A percentile compares a stretch with the other conserved stretches of the same genome.
These are phyloP conservation scores for Pollenia amentaria DNA, from an alignment of 2,888 invertebrate species.

Conservation along the genomic window DNA sequence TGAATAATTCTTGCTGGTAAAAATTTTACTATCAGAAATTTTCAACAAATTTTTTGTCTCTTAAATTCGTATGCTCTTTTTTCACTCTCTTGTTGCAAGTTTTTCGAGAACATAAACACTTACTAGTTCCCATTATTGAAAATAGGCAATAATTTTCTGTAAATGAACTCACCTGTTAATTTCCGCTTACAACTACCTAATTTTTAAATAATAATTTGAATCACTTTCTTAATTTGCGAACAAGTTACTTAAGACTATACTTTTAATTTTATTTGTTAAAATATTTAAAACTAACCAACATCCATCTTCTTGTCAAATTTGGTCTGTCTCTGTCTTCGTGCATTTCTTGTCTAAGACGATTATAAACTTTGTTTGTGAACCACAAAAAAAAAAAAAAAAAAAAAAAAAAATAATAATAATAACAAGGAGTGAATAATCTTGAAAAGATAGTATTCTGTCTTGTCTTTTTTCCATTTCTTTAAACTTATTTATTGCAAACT, in stretches of 20 bases:
- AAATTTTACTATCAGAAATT: too few species aligned
- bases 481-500: slow-evolving; percentile 74
- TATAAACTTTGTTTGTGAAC: slow-evolving; percentile 52
- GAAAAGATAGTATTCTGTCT: slow-evolving; percentile 21
- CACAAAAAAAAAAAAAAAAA: slow-evolving; percentile 23
- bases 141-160: too few species aligned
- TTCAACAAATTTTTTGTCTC: too few species aligned
- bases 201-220: neutral
- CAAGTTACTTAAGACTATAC: slow-evolving; percentile 1
- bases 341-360: slow-evolving; percentile 55
- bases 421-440: slow-evolving; percentile 38
- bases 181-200: too few species aligned
- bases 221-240: neutral
- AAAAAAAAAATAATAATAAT: slow-evolving; percentile 2
- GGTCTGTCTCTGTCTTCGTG: slow-evolving; percentile 8
- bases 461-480: slow-evolving; percentile 22
- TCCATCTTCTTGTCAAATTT: slow-evolving; percentile 60
- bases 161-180: too few species aligned
- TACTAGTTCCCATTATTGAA: too few species aligned
- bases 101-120: too few species aligned
- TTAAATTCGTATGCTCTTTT: too few species aligned
- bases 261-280: slow-evolving; percentile 15
- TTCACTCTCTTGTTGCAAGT: too few species aligned
- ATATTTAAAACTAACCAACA: neutral
- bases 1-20: too few species aligned